Conservation (phyloP, 2,797 vertebrate genomes). For the Kryptopterus vitreolus region DNA sequence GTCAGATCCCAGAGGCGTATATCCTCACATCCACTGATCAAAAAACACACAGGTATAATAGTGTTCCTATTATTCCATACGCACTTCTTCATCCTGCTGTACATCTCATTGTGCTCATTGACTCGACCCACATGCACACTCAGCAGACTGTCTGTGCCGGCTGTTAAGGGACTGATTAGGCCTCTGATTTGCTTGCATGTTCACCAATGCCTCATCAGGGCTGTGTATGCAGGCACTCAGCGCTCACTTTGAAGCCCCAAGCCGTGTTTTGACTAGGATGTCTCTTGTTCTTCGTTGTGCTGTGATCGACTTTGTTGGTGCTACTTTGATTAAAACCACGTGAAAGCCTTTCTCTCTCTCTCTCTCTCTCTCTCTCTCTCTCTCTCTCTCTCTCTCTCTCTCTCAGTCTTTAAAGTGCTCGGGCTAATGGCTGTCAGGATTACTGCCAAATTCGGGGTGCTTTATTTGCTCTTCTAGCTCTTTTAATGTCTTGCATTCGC, state of each 20-base stretch:
- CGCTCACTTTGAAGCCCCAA: conserved; percentile 49
- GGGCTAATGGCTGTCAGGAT: conserved; percentile 42
- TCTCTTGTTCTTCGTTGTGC: conserved; percentile 45
- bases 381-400: conserved; percentile 23
- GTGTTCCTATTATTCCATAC: conserved; percentile 1
- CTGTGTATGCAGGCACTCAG: conserved; percentile 42
- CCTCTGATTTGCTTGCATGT: conserved; percentile 43
- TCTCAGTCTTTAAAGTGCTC: conserved; percentile 39
- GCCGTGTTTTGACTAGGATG: conserved; percentile 52
- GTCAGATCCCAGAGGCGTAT: not conserved
- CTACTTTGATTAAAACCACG: conserved; percentile 56
- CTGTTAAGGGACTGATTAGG: conserved; percentile 38
- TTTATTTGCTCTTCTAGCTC: conserved; percentile 21
- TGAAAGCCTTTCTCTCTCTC: conserved; percentile 41
- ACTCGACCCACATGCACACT: conserved; percentile 26
- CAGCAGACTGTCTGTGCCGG: conserved; percentile 35
- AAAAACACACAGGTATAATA: conserved; percentile 1
- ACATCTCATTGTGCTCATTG: conserved; percentile 27
- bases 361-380: conserved; percentile 23
- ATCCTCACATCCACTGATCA: conserved; percentile 6
- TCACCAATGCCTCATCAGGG: conserved; percentile 41
- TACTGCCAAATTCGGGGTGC: conserved; percentile 41
- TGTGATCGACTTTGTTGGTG: conserved; percentile 54
- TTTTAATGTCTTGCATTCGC: conserved; percentile 19
- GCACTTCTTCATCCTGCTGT: conserved; percentile 21